Conservation (phyloP, 2,888 invertebrate genomes). For the Drosophila tanythrix region DNA sequence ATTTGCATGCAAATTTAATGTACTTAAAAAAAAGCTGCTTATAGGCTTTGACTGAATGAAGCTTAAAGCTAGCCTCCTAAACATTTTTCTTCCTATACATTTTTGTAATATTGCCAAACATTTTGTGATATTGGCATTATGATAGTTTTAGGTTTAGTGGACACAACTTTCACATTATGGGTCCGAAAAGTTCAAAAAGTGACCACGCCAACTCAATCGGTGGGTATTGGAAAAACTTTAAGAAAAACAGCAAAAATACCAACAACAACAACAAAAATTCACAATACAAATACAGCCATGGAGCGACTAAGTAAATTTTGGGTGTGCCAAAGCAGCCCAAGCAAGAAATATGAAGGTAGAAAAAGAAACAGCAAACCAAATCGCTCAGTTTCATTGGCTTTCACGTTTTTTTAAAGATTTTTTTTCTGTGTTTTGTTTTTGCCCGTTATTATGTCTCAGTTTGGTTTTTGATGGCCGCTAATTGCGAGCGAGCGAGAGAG, state of each 20-base stretch:
- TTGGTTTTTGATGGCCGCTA: conserved; percentile 71
- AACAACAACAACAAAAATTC: conserved; percentile 10
- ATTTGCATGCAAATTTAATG: background rate
- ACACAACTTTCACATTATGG: conserved; percentile 60
- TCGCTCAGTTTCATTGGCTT: conserved; percentile 57
- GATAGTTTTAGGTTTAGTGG: conserved; percentile 26
- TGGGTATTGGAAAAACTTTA: conserved; percentile 52
- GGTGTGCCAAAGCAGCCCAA: conserved; percentile 44
- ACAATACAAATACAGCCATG: conserved; percentile 26
- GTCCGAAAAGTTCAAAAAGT: conserved; percentile 29
- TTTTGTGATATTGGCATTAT: conserved; percentile 34
- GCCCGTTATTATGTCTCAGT: conserved; percentile 68
- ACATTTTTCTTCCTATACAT: background rate
- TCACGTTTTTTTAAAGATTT: conserved; percentile 38
- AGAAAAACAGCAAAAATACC: conserved; percentile 30
- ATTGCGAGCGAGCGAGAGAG: conserved; percentile 55
- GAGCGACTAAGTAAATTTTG: conserved; percentile 43
- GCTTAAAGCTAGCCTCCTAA: background rate
- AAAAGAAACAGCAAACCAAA: conserved; percentile 30
- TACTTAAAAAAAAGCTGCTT: background rate
- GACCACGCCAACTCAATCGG: conserved; percentile 39
- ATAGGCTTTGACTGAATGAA: conserved; percentile 5
- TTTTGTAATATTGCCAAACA: conserved; percentile 27
- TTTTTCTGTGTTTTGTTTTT: conserved; percentile 20
- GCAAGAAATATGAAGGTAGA: conserved; percentile 21